Base-by-base conservation (phyloP, 2,797 vertebrate genomes). In the Poecilia velifera region DNA sequence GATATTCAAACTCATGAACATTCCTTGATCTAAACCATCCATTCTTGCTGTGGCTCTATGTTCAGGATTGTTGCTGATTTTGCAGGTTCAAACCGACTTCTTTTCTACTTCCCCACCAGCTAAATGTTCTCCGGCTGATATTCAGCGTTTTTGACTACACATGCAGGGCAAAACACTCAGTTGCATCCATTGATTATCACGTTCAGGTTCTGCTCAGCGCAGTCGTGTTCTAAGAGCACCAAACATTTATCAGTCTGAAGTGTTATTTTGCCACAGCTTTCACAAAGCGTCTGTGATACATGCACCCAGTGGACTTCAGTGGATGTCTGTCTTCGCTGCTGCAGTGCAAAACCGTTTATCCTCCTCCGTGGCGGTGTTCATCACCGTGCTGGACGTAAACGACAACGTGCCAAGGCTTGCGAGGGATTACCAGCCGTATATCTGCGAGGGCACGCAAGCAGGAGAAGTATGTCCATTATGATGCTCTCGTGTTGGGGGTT, bases 381-480 rank as follows among this genome's bases (percentile, higher is more conserved):
- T 99, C 73, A 95, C 95, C 88, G 96, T 99, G 89, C 95, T 98
- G 12, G 95, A 99, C 90, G 91, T 98, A 85, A 99, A 99, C 84
- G 98, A 99, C 83, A 95, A 99, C 74, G 94, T 95, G 76, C 98
- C 98, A 51, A 95, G 95, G 90, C 96, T 99, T 9, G 91, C 96
- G 25, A 93, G 94, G 88, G 86, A 94, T 81, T 98, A 99, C 89
- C 96, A 96, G 90, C 97, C 96, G n/a, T 98, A 96, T 79, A 96
- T 99, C 84, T 99, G 98, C 92, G 98, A 99, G 95, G 97, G 97
- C 86, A 93, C 96, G 51, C 94, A 92, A 84, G 88, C 95, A 72
- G 97, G 97, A 72, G 95, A 98, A 96, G 98, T 95, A 92, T 89
- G 92, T 88, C 88, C 86, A 90, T 89, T 82, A 87, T 80, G 84